Base-by-base conservation (phyloP, 2,888 invertebrate species). In the Lithosia quadra region DNA sequence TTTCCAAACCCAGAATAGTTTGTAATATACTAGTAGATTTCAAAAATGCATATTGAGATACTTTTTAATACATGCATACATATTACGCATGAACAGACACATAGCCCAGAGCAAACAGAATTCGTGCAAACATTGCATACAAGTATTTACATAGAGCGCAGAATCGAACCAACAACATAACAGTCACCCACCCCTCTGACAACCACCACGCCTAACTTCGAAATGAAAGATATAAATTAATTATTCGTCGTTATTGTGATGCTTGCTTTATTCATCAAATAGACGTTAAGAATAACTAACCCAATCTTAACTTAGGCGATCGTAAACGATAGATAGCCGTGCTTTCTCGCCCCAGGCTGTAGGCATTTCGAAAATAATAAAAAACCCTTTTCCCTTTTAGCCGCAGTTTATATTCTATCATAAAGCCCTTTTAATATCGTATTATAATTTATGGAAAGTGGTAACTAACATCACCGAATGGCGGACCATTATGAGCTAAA, bases 351-450 rank as follows among this genome's bases (percentile, higher is more conserved):
- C 77, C 74, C 71, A 33, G 59, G 79, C 68, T 69, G 56, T 67
- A 76, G 69, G 76, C 74, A 78, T 81, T 82, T 81, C 73, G 73
- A 74, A 82, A 82, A 82, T 82, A 81, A 82, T 82, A 82, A 82
- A 81, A 79, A 79, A 68, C 76, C 80, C 71, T 76, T 69, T 78
- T 71, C 63, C 75, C 75, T 75, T 78, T 77, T 71, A 74, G 69
- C 71, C 71, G 61, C 71, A 68, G 71, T 82, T 82, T 82, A 82
- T 70, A 71, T 73, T 73, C 73, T 58, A 33, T 61, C 72, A 73
- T 81, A 76, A 82, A 82, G 78, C 75, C 73, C 72, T 24, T 79
- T 75, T 82, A 79, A 81, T 79, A 76, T 76, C 80, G 75, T 78
- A 82, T 81, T 82, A 82, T 81, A 77, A 82, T 82, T 81, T 82